Percentiles rank a stretch among this genome's conserved stretches.
Conservation (phyloP, 37 sponge, comb jelly and placozoan species). For the Corticium candelabrum region DNA sequence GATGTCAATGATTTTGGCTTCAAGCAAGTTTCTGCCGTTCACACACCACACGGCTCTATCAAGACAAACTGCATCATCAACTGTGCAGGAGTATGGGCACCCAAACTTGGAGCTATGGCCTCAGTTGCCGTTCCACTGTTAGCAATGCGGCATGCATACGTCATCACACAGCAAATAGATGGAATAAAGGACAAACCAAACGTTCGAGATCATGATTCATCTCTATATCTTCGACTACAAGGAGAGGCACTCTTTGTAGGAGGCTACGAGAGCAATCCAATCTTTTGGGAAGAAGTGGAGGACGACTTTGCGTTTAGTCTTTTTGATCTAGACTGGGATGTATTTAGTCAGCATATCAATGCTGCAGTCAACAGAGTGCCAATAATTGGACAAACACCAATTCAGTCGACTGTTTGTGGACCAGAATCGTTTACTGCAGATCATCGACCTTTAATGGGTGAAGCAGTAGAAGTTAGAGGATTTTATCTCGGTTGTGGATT, state of each 20-base stretch:
- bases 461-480: conserved; percentile 47
- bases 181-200: conserved; percentile 33
- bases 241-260: conserved; percentile 26
- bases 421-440: conserved; percentile 80
- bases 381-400: conserved; percentile 8
- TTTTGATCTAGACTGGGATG: conserved; percentile 39
- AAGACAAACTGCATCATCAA: conserved; percentile 64
- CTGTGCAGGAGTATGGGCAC: conserved; percentile 49
- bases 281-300: conserved; percentile 1
- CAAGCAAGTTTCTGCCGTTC: conserved; percentile 47
- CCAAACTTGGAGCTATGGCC: conserved; percentile 7
- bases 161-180: not conserved
- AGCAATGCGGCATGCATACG: conserved; percentile 8
- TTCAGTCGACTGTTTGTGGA: conserved; percentile 35
- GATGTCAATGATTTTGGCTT: conserved; percentile 2
- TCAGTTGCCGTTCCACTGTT: not conserved
- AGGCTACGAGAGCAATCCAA: conserved; percentile 24
- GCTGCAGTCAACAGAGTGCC: conserved; percentile 24
- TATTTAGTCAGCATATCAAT: conserved; percentile 17
- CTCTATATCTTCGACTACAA: conserved; percentile 24
- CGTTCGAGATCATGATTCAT: conserved; percentile 32
- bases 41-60: conserved; percentile 48
- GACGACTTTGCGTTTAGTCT: conserved; percentile 32
- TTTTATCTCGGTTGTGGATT: conserved; percentile 44
- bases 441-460: conserved; percentile 54